A percentile compares a stretch with the other conserved stretches of the same genome.
phyloP scores from a whole-genome alignment of 2,888 invertebrate genomes.

The Apotomis turbidana region DNA sequence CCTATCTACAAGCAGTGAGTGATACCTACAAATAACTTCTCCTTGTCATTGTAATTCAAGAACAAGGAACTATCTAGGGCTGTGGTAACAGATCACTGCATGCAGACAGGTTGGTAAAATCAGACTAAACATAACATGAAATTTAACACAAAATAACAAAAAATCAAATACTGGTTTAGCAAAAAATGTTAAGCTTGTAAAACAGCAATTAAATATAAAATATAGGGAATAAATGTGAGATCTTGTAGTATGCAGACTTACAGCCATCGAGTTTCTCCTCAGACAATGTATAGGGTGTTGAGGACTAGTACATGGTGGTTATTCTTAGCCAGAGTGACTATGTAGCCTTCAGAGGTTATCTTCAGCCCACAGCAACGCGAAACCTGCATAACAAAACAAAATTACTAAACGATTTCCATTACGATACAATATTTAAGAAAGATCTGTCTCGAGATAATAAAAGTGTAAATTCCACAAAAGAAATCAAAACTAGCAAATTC shows the following conservation, averaged over 20 bases:
- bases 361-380: constrained; percentile 99
- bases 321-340: constrained; percentile 98
- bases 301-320: constrained; percentile 99
- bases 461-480: no score
- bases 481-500: no score
- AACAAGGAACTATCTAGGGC: constrained; percentile 62
- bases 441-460: no score
- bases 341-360: constrained; percentile 98
- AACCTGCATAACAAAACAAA: constrained; percentile 85
- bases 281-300: constrained; percentile 96
- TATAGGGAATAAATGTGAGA: constrained; percentile 84
- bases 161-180: constrained; percentile 84
- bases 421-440: not conserved
- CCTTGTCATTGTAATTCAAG: constrained; percentile 65
- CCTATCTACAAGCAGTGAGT: constrained; percentile 73
- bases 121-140: constrained; percentile 74
- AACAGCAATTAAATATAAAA: constrained; percentile 83
- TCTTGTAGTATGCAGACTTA: constrained; percentile 84
- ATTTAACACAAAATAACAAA: constrained; percentile 79
- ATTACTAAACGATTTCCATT: not conserved
- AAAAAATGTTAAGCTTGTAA: constrained; percentile 81
- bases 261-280: constrained; percentile 85
- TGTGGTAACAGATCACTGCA: constrained; percentile 69
- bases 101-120: constrained; percentile 70
- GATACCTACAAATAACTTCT: constrained; percentile 49